A percentile compares a stretch with the other conserved stretches of the same genome.
Evolutionary conservation across 1,140 invertebrate genomes (phyloP).

Genomic region (Orius laevigatus): DNA sequence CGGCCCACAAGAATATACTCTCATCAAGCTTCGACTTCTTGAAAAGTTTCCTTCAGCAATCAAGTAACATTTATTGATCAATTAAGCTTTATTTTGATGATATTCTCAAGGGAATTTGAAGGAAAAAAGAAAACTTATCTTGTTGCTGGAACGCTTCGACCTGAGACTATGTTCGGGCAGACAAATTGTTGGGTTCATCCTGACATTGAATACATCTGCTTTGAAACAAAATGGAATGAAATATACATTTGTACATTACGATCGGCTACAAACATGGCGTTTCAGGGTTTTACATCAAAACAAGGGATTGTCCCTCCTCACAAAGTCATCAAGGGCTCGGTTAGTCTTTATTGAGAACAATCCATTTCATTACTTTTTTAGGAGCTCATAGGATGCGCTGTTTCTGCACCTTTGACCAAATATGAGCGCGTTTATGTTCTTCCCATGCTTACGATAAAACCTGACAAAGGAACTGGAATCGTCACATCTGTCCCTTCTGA

Average conservation of each 20-base stretch:
- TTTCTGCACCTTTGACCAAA: constrained; percentile 69
- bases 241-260: constrained; percentile 77
- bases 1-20: constrained; percentile 93
- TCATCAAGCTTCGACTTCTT: constrained; percentile 84
- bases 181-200: constrained; percentile 98
- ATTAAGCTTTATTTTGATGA: too few relatives aligned
- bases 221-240: constrained; percentile 52
- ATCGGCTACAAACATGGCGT: constrained; percentile 88
- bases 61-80: constrained; percentile 28
- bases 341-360: constrained; percentile 23
- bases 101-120: constrained; percentile 32
- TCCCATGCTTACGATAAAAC: constrained; percentile 96
- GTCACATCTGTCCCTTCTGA: constrained; percentile 98
- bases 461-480: constrained; percentile 94
- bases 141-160: constrained; percentile 92
- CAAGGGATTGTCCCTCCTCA: constrained; percentile 65
- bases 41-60: constrained; percentile 58
- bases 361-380: constrained; percentile 20
- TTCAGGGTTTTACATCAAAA: constrained; percentile 74
- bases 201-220: constrained; percentile 84
- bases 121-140: constrained; percentile 46
- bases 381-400: constrained; percentile 58
- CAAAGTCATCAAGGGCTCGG: constrained; percentile 52
- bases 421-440: constrained; percentile 80
- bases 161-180: constrained; percentile 99